Evolutionary conservation across 2,888 invertebrate genomes (phyloP).

Genomic region (Metellina segmentata): DNA sequence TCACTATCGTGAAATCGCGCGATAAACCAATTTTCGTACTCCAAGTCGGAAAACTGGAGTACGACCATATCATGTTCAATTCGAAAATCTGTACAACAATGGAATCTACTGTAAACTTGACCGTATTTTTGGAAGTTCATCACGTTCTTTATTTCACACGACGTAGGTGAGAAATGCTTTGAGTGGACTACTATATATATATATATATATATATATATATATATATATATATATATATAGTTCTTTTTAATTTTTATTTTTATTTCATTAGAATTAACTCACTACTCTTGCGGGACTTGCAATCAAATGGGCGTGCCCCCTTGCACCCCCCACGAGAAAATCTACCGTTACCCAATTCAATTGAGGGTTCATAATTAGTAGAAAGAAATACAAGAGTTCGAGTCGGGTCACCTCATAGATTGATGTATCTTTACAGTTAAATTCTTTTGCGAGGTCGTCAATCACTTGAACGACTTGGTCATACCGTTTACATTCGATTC

Average conservation of each 20-base stretch:
- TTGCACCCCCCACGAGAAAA: background rate
- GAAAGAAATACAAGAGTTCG: background rate
- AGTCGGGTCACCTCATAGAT: background rate
- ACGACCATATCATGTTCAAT: background rate
- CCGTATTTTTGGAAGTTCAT: background rate
- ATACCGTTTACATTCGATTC: too few relatives aligned
- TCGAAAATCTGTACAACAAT: too few relatives aligned
- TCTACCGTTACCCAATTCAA: background rate
- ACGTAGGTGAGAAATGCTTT: too few relatives aligned
- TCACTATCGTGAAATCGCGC: background rate
- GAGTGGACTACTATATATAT: too few relatives aligned
- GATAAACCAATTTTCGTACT: background rate
- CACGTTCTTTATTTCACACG: background rate
- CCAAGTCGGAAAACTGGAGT: background rate
- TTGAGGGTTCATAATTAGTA: background rate
- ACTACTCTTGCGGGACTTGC: background rate
- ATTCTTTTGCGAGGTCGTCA: background rate
- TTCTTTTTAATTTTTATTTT: too few relatives aligned
- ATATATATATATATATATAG: too few relatives aligned
- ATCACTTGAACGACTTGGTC: too few relatives aligned
- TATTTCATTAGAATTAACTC: background rate
- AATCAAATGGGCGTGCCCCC: background rate
- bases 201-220: too few relatives aligned
- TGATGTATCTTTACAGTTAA: background rate
- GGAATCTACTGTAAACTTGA: background rate